Evolutionary conservation across 2,888 invertebrate genomes (phyloP), one percentile per base, ranked within the genome.

Genomic region (Ectemnius lituratus): DNA sequence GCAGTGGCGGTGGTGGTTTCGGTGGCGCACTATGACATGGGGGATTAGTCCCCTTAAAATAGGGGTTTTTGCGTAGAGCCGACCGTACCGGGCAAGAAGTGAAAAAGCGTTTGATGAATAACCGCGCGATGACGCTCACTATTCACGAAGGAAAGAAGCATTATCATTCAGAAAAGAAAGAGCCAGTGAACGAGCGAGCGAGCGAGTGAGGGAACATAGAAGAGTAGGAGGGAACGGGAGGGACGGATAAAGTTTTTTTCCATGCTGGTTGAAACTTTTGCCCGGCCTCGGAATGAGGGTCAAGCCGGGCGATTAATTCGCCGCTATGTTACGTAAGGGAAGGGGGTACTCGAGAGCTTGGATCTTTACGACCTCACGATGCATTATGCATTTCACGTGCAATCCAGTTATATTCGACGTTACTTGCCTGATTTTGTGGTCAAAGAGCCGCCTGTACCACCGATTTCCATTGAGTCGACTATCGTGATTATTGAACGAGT

Each of bases 101-200:
- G 6, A 72, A 76, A 73, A 59, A 61, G 23, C 62, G 65, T 65
- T 68, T 77, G 78, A 77, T 74, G 78, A 78, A 78, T 77, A 77
- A 74, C 71, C 77, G 59, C 63, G 49, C 74, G 73, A 78, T 78
- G 78, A 78, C 78, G 74, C 68, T 68, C 78, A 61, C 63, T 61
- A 45, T 77, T 63, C 52, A n/a, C 23, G 8, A n/a, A 61, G 65
- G 27, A 68, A 70, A 73, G 73, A 67, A 64, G 70, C 67, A 77
- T 74, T 74, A 71, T 60, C 78, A 67, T 77, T 73, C 58, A 52
- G 37, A 37, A 37, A 37, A 37, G 37, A 37, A 37, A 37, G 37
- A 37, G 37, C 37, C 37, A 4, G 37, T 11, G 37, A 37, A 37
- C 37, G 37, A 37, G 37, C 37, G 37, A 37, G 37, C 37, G 37